Conservation (phyloP, 2,797 vertebrate species). For the Semotilus atromaculatus region DNA sequence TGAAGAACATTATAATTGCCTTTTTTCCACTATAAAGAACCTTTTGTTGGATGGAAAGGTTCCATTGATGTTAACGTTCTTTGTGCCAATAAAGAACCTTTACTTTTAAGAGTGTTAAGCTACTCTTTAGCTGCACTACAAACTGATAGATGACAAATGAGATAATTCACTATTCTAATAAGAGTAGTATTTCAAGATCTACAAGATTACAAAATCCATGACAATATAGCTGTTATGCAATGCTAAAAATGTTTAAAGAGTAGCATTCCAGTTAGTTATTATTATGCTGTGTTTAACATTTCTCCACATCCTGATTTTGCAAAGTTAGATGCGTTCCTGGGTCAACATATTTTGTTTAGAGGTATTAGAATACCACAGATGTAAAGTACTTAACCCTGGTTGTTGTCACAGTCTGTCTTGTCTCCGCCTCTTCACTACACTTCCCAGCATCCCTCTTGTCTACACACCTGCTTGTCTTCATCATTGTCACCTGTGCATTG, state of each 20-base stretch:
- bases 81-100: background rate
- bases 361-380: too few species aligned
- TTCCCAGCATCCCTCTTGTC: too few species aligned
- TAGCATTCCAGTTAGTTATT: background rate
- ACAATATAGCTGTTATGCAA: background rate
- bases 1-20: background rate
- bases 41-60: background rate
- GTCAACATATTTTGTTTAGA: too few species aligned
- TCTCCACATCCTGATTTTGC: too few species aligned
- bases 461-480: too few species aligned
- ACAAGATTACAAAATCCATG: too few species aligned
- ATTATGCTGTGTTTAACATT: too few species aligned
- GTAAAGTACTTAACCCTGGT: background rate
- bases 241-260: background rate
- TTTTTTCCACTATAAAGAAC: background rate
- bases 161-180: background rate
- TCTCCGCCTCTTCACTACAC: too few species aligned
- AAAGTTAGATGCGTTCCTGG: too few species aligned
- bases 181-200: background rate
- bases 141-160: background rate
- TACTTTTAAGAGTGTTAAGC: background rate
- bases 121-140: background rate
- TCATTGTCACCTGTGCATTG: too few species aligned
- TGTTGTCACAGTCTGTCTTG: too few species aligned
- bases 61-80: background rate